These are phyloP conservation scores for Imbricaverruca yamaguchii DNA, from an alignment of 2,888 invertebrate species.

Conservation along the genomic window DNA sequence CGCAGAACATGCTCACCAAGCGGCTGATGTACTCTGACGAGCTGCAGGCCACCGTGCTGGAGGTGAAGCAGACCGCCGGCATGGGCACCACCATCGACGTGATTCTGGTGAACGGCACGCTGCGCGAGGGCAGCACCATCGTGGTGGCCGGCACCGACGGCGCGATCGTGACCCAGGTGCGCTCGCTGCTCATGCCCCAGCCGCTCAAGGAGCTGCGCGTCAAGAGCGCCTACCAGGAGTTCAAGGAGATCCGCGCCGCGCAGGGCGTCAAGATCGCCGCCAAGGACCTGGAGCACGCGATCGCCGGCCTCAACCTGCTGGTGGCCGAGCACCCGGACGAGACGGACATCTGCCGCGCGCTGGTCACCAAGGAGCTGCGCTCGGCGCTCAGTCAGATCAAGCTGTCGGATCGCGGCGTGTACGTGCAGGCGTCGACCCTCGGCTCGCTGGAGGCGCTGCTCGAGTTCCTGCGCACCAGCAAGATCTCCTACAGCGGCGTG, in stretches of 20 bases:
- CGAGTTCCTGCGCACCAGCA: slow-evolving; percentile 82
- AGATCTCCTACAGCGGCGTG: slow-evolving; percentile 78
- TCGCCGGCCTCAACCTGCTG: slow-evolving; percentile 69
- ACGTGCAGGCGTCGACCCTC: slow-evolving; percentile 99
- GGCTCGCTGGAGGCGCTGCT: slow-evolving; percentile 95
- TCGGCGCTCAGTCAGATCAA: slow-evolving; percentile 88
- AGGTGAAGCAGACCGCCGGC: slow-evolving; percentile 92
- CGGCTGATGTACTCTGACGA: slow-evolving; percentile 87
- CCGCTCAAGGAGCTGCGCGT: slow-evolving; percentile 95
- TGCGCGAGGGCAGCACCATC: slow-evolving; percentile 88
- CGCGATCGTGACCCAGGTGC: slow-evolving; percentile 93
- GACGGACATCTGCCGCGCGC: slow-evolving; percentile 75
- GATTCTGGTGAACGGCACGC: slow-evolving; percentile 92
- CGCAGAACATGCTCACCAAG: slow-evolving; percentile 81
- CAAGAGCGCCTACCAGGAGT: slow-evolving; percentile 72
- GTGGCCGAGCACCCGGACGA: slow-evolving; percentile 92
- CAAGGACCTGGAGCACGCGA: slow-evolving; percentile 94
- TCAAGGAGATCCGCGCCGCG: slow-evolving; percentile 89
- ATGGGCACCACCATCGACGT: slow-evolving; percentile 98
- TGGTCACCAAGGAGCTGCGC: slow-evolving; percentile 77
- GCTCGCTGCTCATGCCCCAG: slow-evolving; percentile 94
- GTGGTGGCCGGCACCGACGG: slow-evolving; percentile 96
- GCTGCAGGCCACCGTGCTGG: slow-evolving; percentile 61
- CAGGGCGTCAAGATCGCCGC: slow-evolving; percentile 98
- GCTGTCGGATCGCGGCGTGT: slow-evolving; percentile 84